Evolutionary conservation across 1,140 invertebrate species (phyloP).

Genomic region (Aphelenchoides fujianensis): DNA sequence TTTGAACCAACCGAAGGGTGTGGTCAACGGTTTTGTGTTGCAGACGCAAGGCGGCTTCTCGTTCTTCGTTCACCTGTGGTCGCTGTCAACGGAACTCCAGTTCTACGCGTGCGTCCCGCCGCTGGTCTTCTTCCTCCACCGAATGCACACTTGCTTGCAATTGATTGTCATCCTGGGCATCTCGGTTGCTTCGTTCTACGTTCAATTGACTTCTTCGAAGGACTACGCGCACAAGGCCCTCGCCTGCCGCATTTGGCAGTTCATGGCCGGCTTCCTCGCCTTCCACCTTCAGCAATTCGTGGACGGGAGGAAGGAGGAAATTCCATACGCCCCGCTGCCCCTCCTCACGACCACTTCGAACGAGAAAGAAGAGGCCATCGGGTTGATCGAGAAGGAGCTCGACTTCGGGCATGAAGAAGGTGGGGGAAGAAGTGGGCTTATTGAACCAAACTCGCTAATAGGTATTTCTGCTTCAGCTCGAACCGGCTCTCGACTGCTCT

Average conservation of each 20-base stretch:
- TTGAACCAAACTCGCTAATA: too few relatives aligned
- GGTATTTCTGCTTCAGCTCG: too few relatives aligned
- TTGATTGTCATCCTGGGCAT: not conserved
- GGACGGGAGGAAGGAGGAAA: too few relatives aligned
- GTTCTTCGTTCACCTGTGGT: constrained; percentile 13
- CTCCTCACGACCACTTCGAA: too few relatives aligned
- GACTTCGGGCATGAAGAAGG: too few relatives aligned
- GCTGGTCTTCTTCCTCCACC: not conserved
- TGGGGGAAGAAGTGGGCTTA: too few relatives aligned
- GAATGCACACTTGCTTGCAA: not conserved
- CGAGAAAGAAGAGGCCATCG: too few relatives aligned
- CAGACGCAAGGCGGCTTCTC: not conserved
- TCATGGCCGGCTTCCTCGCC: constrained; percentile 11
- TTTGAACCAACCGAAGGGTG: not conserved
- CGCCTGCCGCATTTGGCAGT: not conserved
- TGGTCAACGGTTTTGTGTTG: not conserved
- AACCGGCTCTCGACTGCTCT: too few relatives aligned
- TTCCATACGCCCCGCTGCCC: too few relatives aligned
- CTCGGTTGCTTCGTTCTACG: not conserved
- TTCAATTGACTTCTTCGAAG: not conserved
- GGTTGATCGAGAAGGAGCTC: too few relatives aligned
- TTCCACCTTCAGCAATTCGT: too few relatives aligned
- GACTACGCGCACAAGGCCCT: not conserved
- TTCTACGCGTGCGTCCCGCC: constrained; percentile 2
- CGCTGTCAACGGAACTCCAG: not conserved